Percentiles rank a stretch among this genome's conserved stretches.
Conservation (phyloP, 2,797 vertebrate species). For the Eurystomus glaucurus region DNA sequence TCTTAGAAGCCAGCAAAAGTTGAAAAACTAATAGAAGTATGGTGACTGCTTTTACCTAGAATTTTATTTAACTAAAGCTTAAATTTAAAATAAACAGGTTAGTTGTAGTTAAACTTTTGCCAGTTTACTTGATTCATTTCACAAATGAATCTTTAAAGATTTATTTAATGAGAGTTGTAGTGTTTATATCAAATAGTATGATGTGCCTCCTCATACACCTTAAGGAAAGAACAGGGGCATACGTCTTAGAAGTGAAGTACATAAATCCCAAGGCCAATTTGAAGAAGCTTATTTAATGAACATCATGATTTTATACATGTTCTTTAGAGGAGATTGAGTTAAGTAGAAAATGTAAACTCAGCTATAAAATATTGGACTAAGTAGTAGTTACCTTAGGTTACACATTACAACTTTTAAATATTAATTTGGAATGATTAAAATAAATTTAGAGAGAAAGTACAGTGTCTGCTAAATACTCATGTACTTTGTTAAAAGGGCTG, state of each 20-base stretch:
- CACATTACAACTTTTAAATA: background rate
- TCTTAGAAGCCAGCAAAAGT: background rate
- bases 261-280: background rate
- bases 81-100: background rate
- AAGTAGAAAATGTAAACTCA: constrained; percentile 5
- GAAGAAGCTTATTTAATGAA: background rate
- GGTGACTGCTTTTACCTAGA: background rate
- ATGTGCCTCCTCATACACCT: background rate
- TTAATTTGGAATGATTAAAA: background rate
- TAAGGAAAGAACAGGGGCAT: background rate
- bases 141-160: background rate
- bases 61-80: background rate
- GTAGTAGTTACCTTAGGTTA: background rate
- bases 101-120: background rate
- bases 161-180: background rate
- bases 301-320: background rate
- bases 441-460: background rate
- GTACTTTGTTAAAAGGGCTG: background rate
- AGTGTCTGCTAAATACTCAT: background rate
- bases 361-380: background rate
- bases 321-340: background rate
- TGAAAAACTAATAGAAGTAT: background rate
- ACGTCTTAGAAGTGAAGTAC: background rate
- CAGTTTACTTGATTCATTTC: background rate
- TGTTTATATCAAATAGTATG: background rate